Conservation (phyloP, 1,140 invertebrate species). For the Drosophila sp. region DNA sequence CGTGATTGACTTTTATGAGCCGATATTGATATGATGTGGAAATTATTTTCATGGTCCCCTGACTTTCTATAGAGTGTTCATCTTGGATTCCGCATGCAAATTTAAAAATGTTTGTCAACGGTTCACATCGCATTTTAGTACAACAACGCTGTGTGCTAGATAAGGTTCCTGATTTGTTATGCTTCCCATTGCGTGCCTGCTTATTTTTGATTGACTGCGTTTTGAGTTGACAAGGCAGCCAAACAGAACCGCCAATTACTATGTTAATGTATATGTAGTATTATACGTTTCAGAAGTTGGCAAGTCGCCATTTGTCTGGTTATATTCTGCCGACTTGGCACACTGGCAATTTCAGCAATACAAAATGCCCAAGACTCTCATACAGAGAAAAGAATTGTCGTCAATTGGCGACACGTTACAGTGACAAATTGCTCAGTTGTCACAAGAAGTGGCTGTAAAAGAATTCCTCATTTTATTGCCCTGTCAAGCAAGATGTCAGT, state of each 20-base stretch:
- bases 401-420: constrained; percentile 77
- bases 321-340: constrained; percentile 62
- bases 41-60: constrained; percentile 79
- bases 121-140: constrained; percentile 40
- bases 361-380: constrained; percentile 25
- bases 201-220: constrained; percentile 72
- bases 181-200: constrained; percentile 49
- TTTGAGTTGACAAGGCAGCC: constrained; percentile 52
- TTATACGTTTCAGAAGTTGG: constrained; percentile 37
- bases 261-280: constrained; percentile 47
- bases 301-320: constrained; percentile 67
- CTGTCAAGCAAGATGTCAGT: constrained; percentile 11
- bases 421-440: constrained; percentile 74
- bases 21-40: constrained; percentile 52
- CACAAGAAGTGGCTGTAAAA: constrained; percentile 19
- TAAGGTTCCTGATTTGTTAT: constrained; percentile 76
- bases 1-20: constrained; percentile 77
- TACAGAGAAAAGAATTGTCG: constrained; percentile 61
- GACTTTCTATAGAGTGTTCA: constrained; percentile 48
- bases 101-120: constrained; percentile 13
- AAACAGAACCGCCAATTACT: constrained; percentile 51
- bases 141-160: constrained; percentile 36
- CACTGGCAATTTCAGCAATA: constrained; percentile 38
- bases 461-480: constrained; percentile 33
- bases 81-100: constrained; percentile 57